Evolutionary conservation across 2,113 vertebrate genomes (phyloP).

Genomic region (Proteles cristata): DNA sequence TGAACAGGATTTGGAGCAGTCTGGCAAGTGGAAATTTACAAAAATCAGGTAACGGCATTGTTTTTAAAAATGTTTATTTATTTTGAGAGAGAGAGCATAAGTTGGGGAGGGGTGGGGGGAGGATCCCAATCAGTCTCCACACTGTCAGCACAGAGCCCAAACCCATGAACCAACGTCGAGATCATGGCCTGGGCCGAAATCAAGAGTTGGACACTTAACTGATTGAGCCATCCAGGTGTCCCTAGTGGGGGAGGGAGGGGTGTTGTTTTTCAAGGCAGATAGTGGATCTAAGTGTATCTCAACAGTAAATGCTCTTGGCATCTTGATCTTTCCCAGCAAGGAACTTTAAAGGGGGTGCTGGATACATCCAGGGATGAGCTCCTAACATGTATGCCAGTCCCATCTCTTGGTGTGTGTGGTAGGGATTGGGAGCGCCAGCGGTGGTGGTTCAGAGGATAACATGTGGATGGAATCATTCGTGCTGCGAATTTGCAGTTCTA

Average conservation of each 20-base stretch:
- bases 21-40: neutral
- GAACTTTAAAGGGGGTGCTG: neutral
- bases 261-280: neutral
- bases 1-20: neutral
- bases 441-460: neutral
- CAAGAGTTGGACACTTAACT: no score
- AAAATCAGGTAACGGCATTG: neutral
- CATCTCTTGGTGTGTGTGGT: neutral
- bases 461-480: neutral
- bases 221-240: no score
- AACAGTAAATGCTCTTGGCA: neutral
- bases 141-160: no score
- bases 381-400: neutral
- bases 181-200: no score
- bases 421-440: neutral
- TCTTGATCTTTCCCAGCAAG: neutral
- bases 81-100: no score
- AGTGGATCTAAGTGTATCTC: neutral
- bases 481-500: neutral
- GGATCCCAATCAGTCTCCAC: no score
- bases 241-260: fast-evolving
- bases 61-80: no score
- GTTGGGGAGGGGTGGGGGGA: no score
- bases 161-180: no score
- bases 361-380: neutral